phyloP scores from a whole-genome alignment of 2,797 vertebrate species.

The Thunnus albacares region DNA sequence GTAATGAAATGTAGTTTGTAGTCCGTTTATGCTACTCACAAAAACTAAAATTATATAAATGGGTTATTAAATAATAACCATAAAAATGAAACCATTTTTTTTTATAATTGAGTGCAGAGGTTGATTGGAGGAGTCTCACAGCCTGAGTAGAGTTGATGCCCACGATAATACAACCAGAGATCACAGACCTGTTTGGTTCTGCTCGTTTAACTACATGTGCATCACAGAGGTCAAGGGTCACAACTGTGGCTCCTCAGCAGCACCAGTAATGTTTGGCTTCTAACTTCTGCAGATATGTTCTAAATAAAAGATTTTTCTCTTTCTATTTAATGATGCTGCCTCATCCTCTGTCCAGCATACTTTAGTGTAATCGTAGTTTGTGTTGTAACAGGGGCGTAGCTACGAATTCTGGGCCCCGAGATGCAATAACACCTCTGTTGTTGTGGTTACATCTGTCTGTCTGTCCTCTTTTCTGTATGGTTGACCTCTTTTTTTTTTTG shows the following conservation, averaged over 20 bases:
- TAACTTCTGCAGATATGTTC: background rate
- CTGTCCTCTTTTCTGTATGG: background rate
- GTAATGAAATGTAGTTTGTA: no score
- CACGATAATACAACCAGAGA: background rate
- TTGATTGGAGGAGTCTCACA: no score
- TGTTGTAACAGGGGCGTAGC: background rate
- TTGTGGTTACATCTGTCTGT: background rate
- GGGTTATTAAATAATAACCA: no score
- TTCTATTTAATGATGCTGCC: background rate
- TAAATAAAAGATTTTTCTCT: background rate
- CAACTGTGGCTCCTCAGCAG: background rate
- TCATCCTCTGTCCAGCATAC: background rate
- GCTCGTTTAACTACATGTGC: background rate
- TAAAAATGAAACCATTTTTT: no score
- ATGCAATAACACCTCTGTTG: background rate
- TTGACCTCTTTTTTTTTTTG: background rate
- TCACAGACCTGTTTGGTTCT: background rate
- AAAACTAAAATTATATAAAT: no score
- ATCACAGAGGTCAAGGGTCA: background rate
- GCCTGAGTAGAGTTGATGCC: no score
- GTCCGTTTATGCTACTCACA: no score
- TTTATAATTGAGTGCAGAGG: no score
- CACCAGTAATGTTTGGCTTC: background rate
- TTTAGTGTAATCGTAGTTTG: background rate
- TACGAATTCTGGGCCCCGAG: background rate